Conservation (phyloP, 2,113 vertebrate species). For the Alosa alosa region DNA sequence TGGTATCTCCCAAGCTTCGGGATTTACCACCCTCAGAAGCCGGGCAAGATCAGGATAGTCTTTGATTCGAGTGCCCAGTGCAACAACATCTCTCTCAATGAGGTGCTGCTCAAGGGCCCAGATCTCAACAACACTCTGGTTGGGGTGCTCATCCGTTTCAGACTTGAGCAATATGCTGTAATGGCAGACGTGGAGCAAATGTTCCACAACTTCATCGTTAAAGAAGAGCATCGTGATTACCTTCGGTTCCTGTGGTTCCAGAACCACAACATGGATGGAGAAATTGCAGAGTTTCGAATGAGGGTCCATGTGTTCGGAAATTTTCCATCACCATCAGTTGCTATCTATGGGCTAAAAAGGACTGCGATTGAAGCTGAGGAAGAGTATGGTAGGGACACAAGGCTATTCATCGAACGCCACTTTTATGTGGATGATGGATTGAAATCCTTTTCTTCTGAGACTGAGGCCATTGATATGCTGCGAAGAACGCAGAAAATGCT, state of each 20-base stretch:
- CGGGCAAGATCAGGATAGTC: no score
- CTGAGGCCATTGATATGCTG: slow-evolving; percentile 27
- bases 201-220: slow-evolving; percentile 29
- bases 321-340: slow-evolving; percentile 25
- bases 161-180: not conserved
- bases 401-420: slow-evolving; percentile 6
- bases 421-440: slow-evolving; percentile 39
- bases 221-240: not conserved
- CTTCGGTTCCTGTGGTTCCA: not conserved
- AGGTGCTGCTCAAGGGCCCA: slow-evolving; percentile 2
- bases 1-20: no score
- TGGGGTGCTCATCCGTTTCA: slow-evolving; percentile 20
- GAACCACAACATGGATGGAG: not conserved
- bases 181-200: slow-evolving; percentile 27
- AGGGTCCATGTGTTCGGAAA: slow-evolving; percentile 24
- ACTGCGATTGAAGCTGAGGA: slow-evolving; percentile 24
- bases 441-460: slow-evolving; percentile 19
- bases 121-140: slow-evolving; percentile 29
- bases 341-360: slow-evolving; percentile 24
- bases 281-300: not conserved
- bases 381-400: slow-evolving; percentile 28
- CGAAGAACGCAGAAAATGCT: slow-evolving; percentile 27
- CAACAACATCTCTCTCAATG: not conserved
- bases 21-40: no score
- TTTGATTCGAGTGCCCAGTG: no score